A percentile compares a stretch with the other conserved stretches of the same genome.
Evolutionary conservation across 1,140 invertebrate genomes (phyloP).

Genomic region (Gryllus bimaculatus): DNA sequence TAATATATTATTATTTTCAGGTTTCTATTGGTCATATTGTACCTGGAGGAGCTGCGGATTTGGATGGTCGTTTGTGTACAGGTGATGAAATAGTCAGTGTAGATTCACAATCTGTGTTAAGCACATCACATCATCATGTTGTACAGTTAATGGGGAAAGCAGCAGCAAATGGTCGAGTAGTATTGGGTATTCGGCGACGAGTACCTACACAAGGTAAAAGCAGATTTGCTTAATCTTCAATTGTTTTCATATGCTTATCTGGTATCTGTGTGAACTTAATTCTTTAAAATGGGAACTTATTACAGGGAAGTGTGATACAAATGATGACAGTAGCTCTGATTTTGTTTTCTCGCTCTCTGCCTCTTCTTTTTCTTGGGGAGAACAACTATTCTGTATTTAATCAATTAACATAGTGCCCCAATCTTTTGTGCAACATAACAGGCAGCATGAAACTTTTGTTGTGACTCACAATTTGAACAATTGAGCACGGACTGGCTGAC

Average conservation of each 20-base stretch:
- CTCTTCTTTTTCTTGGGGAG: no score
- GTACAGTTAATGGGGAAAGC: conserved; percentile 83
- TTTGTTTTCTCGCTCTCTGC: no score
- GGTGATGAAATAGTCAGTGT: conserved; percentile 87
- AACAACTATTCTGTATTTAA: no score
- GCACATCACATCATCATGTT: conserved; percentile 80
- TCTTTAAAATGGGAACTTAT: no score
- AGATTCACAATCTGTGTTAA: conserved; percentile 70
- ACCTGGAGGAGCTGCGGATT: conserved; percentile 79
- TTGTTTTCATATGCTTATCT: conserved; percentile 25
- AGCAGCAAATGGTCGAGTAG: conserved; percentile 66
- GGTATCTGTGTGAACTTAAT: background rate
- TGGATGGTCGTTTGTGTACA: conserved; percentile 73
- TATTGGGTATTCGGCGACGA: conserved; percentile 55
- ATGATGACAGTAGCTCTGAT: no score
- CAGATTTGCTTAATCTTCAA: conserved; percentile 25
- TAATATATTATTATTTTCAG: conserved; percentile 32
- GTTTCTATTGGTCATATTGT: conserved; percentile 93
- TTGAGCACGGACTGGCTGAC: no score
- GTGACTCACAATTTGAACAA: no score
- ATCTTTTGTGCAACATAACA: no score
- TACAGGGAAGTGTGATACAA: no score
- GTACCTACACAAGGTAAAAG: conserved; percentile 32
- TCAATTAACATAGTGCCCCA: no score
- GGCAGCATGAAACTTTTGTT: no score